Base-by-base conservation (phyloP, 2,113 vertebrate genomes). In the Mesitornis unicolor region DNA sequence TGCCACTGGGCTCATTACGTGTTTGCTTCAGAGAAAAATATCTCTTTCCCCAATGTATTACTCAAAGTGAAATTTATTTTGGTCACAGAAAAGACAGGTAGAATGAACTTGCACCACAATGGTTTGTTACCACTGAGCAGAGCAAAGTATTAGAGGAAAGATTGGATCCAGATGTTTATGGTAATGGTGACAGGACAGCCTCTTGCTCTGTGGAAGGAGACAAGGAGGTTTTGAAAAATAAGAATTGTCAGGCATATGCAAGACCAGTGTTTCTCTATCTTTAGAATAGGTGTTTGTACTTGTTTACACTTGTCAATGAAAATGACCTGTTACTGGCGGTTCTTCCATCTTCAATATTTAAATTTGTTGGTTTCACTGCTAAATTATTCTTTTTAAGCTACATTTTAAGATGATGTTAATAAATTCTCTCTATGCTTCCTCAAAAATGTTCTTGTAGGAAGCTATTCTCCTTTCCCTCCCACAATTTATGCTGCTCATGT, bases 401-500 rank as follows among this genome's bases (percentile, higher is more conserved):
- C 16, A 4, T 69, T 63, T 77, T 36, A 53, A 81, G 35, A 7
- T 68, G 42, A 35, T 19, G 4, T 18, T 54, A 10, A 26, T 53
- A 13, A 61, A 9, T 33, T 18, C 36, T 59, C 9, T 54, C 25
- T 26, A 7, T 47, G 12, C 25, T 76, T 36, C 56, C 45, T 76
- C 13, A 24, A 21, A 79, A n/a, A 16, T 47, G 26, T 15, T 75
- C 29, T 16, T 81, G 20, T 53, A 54, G 54, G 48, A 63, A 69
- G 40, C 42, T 75, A 16, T 47, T 50, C 24, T 51, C 33, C 18
- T 50, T 64, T 40, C 29, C 19, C 8, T 65, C 48, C 36, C 26
- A 42, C 26, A 33, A 7, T 3, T 53, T 83, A 33, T 0, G 10
- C 59, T 38, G 13, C 1, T 0, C 16, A 4, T 43, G 16, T 61